Evolutionary conservation across 2,797 vertebrate species (phyloP).

Genomic region (Esox masquinongy): DNA sequence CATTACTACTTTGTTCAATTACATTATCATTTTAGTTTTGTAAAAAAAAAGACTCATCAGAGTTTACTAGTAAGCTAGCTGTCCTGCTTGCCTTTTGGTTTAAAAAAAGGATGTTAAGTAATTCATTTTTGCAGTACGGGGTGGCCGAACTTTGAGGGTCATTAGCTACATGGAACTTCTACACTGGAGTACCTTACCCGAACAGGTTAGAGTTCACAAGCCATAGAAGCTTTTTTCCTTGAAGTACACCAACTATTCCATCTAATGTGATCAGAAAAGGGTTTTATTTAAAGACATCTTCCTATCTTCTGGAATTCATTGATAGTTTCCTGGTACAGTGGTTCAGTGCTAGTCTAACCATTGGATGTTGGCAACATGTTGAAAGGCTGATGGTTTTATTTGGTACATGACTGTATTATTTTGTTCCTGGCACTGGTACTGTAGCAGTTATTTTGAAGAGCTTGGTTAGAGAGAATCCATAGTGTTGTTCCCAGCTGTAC

Average conservation of each 20-base stretch:
- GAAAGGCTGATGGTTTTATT: constrained; percentile 45
- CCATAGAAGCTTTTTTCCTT: not conserved
- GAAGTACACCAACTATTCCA: not conserved
- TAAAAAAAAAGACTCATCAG: too few relatives aligned
- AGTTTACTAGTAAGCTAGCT: too few relatives aligned
- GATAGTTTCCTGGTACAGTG: constrained; percentile 49
- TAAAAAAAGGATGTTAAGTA: too few relatives aligned
- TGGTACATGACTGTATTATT: constrained; percentile 57
- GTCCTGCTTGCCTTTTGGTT: too few relatives aligned
- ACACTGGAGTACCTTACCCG: not conserved
- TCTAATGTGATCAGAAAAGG: not conserved
- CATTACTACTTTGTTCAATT: too few relatives aligned
- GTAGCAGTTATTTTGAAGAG: constrained; percentile 57
- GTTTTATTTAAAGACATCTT: not conserved
- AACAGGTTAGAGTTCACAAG: not conserved
- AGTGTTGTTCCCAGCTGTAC: constrained; percentile 70
- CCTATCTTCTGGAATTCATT: constrained; percentile 39
- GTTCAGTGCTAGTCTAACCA: constrained; percentile 34
- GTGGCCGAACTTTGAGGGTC: too few relatives aligned
- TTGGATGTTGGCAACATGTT: constrained; percentile 65
- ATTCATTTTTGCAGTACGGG: too few relatives aligned
- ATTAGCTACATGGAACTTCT: not conserved
- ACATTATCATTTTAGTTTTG: too few relatives aligned
- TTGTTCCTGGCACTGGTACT: constrained; percentile 56
- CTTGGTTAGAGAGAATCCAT: constrained; percentile 73